These are phyloP conservation scores for Lasaia peninsularis DNA, from an alignment of 1,140 invertebrate genomes.

Conservation along the genomic window DNA sequence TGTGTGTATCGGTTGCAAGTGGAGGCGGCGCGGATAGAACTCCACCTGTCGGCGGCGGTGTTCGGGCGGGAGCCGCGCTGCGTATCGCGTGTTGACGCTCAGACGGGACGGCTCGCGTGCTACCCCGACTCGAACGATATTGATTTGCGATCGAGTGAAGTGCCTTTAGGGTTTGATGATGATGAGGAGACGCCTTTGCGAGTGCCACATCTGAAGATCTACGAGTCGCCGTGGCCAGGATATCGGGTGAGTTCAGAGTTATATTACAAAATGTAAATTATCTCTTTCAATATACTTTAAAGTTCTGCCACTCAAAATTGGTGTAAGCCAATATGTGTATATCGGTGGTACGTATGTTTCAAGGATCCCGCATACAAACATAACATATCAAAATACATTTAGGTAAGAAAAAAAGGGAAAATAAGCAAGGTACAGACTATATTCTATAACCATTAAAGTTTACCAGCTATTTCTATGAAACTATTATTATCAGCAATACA, in stretches of 20 bases:
- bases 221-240: constrained; percentile 61
- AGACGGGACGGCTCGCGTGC: constrained; percentile 80
- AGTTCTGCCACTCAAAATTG: too few relatives aligned
- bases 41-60: constrained; percentile 67
- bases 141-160: constrained; percentile 31
- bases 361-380: too few relatives aligned
- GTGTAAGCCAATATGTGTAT: too few relatives aligned
- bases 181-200: constrained; percentile 47
- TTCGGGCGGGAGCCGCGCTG: constrained; percentile 75
- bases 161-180: constrained; percentile 40
- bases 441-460: too few relatives aligned
- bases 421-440: too few relatives aligned
- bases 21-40: constrained; percentile 79
- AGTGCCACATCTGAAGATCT: constrained; percentile 52
- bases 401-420: too few relatives aligned
- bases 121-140: constrained; percentile 38
- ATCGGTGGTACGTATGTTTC: too few relatives aligned
- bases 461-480: too few relatives aligned
- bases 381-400: too few relatives aligned
- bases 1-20: constrained; percentile 87
- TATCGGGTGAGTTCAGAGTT: constrained; percentile 40
- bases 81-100: constrained; percentile 82
- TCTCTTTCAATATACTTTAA: too few relatives aligned
- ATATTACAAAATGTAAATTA: too few relatives aligned
- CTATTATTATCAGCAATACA: too few relatives aligned